Evolutionary conservation across 2,888 invertebrate genomes (phyloP), one percentile per base, ranked within the genome.

Genomic region (Argynnis bischoffii): DNA sequence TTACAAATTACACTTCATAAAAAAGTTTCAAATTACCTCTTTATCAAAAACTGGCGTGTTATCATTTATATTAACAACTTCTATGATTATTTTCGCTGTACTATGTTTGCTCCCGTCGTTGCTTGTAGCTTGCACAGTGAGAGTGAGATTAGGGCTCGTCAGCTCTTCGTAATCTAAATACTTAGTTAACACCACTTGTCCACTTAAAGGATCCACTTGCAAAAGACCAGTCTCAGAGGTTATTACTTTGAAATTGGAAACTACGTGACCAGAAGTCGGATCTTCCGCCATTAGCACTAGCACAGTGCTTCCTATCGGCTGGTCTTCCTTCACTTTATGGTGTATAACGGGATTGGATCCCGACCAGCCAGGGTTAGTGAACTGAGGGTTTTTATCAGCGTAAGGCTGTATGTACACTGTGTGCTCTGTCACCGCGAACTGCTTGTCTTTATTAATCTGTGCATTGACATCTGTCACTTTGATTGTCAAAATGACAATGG

Each of bases 401-500:
- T 95, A 95, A 0, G 96, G 96, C 80, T 96, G 96, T 41, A 97
- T 94, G 79, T 96, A 97, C 53, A 97, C 92, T 0, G 96, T 96
- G 6, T 96, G 95, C 78, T 96, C 96, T 0, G 94, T 94, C 63
- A 92, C 86, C 60, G 94, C 95, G 55, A 94, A 91, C 82, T 96
- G 96, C 1, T 89, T 87, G 2, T 95, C 94, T 61, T 93, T 94
- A 74, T 95, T 93, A 0, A 95, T 88, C 72, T 94, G 94, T 0
- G 96, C 97, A 77, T 96, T 96, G 3, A 94, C 72, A 82, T 97
- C 97, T 21, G 88, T 87, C 0, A 95, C 97, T 84, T 95, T 94
- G 0, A 96, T 93, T 0, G 95, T 95, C n/a, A 97, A 84, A 72
- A 96, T 96, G 0, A 96, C 93, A 6, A 96, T 95, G 1, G 96